Percentiles rank a stretch among this genome's conserved stretches.
Conservation (phyloP, 1,140 invertebrate species). For the Leptopilina clavipes region DNA sequence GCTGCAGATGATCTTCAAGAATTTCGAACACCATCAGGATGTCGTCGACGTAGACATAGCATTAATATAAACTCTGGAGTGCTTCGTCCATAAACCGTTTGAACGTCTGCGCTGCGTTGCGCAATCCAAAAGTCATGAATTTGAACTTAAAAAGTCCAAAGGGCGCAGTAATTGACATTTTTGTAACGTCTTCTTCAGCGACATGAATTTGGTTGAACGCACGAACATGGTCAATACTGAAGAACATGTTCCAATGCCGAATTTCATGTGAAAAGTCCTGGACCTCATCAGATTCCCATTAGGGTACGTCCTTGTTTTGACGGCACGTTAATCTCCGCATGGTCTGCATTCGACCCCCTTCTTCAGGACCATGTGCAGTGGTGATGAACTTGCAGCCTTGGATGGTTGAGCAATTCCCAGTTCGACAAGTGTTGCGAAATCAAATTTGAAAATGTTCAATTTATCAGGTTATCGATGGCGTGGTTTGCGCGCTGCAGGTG, state of each 20-base stretch:
- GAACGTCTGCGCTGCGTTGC: slow-evolving; percentile 58
- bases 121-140: slow-evolving; percentile 62
- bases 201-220: neutral
- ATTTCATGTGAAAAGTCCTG: neutral
- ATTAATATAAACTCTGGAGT: slow-evolving; percentile 57
- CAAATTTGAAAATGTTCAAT: slow-evolving; percentile 58
- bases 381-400: neutral
- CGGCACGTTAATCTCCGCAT: too few relatives aligned
- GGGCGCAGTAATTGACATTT: slow-evolving; percentile 51
- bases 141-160: too few relatives aligned
- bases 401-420: too few relatives aligned
- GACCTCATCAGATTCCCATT: neutral
- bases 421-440: slow-evolving; percentile 63
- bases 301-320: too few relatives aligned
- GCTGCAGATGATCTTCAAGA: slow-evolving; percentile 41
- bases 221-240: slow-evolving; percentile 36
- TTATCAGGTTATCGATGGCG: slow-evolving; percentile 65
- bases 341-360: neutral
- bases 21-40: slow-evolving; percentile 51
- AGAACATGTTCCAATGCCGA: slow-evolving; percentile 26
- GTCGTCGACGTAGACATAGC: slow-evolving; percentile 59
- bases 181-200: slow-evolving; percentile 41
- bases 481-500: slow-evolving; percentile 62
- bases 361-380: neutral
- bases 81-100: slow-evolving; percentile 56